Evolutionary conservation across 2,797 vertebrate species (phyloP).

Genomic region (Myotis planiceps): DNA sequence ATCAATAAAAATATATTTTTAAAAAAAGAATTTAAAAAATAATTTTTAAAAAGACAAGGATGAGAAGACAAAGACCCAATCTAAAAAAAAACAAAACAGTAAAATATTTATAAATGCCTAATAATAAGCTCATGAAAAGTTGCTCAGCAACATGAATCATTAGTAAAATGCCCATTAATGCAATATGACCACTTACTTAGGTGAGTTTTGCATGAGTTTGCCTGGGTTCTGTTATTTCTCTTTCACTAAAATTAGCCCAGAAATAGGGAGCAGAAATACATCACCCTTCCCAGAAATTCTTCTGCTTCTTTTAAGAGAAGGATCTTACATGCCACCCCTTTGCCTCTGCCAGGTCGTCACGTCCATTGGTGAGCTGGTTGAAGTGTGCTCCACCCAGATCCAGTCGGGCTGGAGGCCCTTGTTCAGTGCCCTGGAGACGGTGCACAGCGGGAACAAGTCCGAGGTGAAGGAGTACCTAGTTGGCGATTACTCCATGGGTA

Average conservation of each 20-base stretch:
- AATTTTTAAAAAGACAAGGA: background rate
- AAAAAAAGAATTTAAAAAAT: background rate
- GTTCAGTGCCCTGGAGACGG: constrained; percentile 96
- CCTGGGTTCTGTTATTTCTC: background rate
- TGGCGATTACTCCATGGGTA: constrained; percentile 96
- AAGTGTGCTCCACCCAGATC: constrained; percentile 96
- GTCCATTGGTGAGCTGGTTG: constrained; percentile 97
- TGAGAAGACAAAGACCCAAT: background rate
- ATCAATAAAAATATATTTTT: too few relatives aligned
- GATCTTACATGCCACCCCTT: background rate
- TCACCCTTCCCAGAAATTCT: background rate
- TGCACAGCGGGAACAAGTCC: constrained; percentile 92
- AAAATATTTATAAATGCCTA: background rate
- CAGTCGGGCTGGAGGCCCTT: constrained; percentile 97
- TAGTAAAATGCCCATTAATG: background rate
- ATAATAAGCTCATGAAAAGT: background rate
- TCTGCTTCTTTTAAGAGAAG: background rate
- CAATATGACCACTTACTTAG: background rate
- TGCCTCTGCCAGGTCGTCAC: constrained; percentile 92
- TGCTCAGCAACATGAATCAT: background rate
- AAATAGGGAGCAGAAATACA: background rate
- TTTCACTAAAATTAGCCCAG: constrained; percentile 17
- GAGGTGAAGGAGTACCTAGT: constrained; percentile 96
- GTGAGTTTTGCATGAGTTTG: background rate
- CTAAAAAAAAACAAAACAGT: background rate